phyloP scores from a whole-genome alignment of 2,888 invertebrate species.

The Hoplodrina ambigua region DNA sequence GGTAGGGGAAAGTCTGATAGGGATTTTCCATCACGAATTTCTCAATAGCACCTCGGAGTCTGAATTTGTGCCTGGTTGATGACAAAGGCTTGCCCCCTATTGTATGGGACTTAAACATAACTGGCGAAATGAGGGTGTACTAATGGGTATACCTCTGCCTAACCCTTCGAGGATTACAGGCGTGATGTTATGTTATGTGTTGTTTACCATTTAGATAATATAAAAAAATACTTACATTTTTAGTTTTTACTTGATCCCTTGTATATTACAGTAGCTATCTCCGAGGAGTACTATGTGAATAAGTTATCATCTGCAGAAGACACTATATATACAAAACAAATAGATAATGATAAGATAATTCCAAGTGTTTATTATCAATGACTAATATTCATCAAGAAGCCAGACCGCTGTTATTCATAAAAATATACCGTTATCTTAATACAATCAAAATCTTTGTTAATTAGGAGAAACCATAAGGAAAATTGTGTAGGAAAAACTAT shows the following conservation, averaged over 20 bases:
- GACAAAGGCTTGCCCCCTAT: too few species aligned
- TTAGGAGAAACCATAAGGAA: constrained; percentile 4
- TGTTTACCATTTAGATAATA: too few species aligned
- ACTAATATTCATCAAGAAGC: background rate
- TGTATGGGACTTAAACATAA: too few species aligned
- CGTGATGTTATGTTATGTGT: too few species aligned
- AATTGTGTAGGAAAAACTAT: background rate
- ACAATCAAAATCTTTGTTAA: background rate
- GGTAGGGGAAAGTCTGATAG: too few species aligned
- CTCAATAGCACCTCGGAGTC: too few species aligned
- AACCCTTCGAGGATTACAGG: too few species aligned
- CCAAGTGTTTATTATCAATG: background rate
- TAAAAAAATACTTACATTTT: constrained; percentile 22
- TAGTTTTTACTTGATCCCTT: background rate
- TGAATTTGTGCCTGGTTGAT: too few species aligned
- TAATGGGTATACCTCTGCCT: too few species aligned
- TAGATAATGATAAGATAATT: constrained; percentile 23
- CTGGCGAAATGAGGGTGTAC: too few species aligned
- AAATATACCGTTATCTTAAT: constrained; percentile 1
- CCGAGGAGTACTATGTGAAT: background rate
- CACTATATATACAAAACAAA: constrained; percentile 27
- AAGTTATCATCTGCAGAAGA: background rate
- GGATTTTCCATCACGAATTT: too few species aligned
- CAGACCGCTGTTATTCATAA: background rate
- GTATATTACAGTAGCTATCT: constrained; percentile 4